These are phyloP conservation scores for Polietes domitor DNA, from an alignment of 2,888 invertebrate genomes.

Conservation along the genomic window DNA sequence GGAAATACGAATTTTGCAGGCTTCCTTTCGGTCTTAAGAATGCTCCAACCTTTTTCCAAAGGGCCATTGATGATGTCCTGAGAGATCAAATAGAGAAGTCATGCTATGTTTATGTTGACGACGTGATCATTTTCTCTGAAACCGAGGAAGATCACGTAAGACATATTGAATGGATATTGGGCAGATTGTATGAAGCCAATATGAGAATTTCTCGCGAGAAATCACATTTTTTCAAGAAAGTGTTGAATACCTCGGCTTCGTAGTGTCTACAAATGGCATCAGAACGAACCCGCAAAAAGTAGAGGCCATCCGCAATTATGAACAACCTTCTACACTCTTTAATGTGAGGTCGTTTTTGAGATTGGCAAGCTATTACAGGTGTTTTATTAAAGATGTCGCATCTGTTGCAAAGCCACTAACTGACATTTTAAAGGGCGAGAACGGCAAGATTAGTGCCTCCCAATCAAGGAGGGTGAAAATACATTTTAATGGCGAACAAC, in stretches of 20 bases:
- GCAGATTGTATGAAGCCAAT: too few relatives aligned
- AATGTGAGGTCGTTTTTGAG: conserved; percentile 5
- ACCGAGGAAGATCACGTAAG: background rate
- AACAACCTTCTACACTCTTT: conserved; percentile 6
- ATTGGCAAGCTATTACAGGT: background rate
- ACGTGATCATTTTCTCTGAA: conserved; percentile 50
- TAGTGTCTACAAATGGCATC: background rate
- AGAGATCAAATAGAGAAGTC: conserved; percentile 49
- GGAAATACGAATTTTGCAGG: conserved; percentile 75
- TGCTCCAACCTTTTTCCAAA: conserved; percentile 76
- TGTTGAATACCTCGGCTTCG: conserved; percentile 32
- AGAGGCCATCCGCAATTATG: conserved; percentile 10
- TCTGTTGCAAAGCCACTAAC: too few relatives aligned
- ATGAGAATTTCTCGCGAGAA: background rate
- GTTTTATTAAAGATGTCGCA: too few relatives aligned
- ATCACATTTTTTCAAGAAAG: background rate
- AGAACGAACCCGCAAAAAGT: background rate
- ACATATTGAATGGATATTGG: background rate
- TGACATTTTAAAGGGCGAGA: too few relatives aligned
- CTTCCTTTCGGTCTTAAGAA: conserved; percentile 79
- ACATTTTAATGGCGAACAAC: too few relatives aligned
- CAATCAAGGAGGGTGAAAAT: too few relatives aligned
- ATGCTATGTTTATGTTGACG: background rate
- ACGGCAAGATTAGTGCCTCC: too few relatives aligned
- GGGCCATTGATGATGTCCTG: conserved; percentile 39